Conservation (phyloP, 2,113 vertebrate genomes). For the Rhinichthys klamathensis region DNA sequence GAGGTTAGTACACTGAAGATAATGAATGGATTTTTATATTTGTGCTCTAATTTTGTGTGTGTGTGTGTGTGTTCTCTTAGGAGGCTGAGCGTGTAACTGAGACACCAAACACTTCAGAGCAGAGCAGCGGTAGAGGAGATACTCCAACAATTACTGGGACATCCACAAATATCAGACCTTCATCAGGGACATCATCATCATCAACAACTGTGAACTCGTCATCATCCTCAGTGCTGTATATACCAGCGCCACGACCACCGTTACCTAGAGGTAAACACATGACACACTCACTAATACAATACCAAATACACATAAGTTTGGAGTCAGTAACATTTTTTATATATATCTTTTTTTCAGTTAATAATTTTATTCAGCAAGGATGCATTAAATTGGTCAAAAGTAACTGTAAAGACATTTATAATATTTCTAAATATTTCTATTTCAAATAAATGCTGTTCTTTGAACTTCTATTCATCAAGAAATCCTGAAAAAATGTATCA, state of each 20-base stretch:
- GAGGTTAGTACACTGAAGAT: neutral
- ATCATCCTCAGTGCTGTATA: conserved; percentile 54
- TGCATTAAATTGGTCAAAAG: neutral
- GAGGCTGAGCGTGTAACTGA: neutral
- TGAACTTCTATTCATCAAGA: no score
- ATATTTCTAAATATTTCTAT: neutral
- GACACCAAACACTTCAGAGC: neutral
- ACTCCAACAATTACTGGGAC: conserved; percentile 26
- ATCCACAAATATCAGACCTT: conserved; percentile 39
- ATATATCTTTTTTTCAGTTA: neutral
- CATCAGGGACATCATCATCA: conserved; percentile 57
- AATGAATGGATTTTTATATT: neutral
- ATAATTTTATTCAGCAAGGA: neutral
- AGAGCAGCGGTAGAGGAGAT: conserved; percentile 5
- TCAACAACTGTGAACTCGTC: conserved; percentile 60
- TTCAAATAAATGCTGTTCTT: neutral
- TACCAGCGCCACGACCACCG: conserved; percentile 59
- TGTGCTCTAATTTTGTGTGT: neutral
- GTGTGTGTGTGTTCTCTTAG: neutral
- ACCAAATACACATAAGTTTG: neutral
- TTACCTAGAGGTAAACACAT: conserved; percentile 73
- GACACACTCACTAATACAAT: neutral
- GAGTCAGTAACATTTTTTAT: neutral
- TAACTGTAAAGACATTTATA: neutral
- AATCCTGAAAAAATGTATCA: no score